A percentile compares a stretch with the other conserved stretches of the same genome.
These are phyloP conservation scores for Pelodytes ibericus DNA, from an alignment of 2,797 vertebrate species.

Conservation along the genomic window DNA sequence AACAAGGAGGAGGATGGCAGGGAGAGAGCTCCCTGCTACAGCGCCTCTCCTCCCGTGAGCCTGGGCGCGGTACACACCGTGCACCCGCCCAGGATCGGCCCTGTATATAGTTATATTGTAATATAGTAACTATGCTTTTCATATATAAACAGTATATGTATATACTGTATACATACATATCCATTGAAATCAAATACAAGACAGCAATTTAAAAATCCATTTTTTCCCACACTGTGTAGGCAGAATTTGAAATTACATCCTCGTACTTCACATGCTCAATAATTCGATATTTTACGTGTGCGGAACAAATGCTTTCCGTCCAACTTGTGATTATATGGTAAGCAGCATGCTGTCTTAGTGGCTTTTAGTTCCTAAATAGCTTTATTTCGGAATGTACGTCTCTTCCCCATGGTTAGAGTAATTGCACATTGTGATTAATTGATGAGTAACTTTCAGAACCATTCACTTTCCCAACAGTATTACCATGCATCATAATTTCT, in stretches of 20 bases:
- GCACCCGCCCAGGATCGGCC: too few relatives aligned
- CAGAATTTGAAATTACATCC: constrained; percentile 82
- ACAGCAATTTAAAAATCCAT: background rate
- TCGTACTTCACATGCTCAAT: constrained; percentile 72
- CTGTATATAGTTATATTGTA: background rate
- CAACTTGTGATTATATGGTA: constrained; percentile 78
- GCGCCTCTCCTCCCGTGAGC: too few relatives aligned
- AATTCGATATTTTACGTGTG: constrained; percentile 73
- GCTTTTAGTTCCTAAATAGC: constrained; percentile 33
- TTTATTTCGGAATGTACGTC: constrained; percentile 43
- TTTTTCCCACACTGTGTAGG: constrained; percentile 66
- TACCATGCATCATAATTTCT: constrained; percentile 33
- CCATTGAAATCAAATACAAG: constrained; percentile 11
- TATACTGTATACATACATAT: background rate
- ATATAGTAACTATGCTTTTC: background rate
- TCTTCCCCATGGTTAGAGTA: constrained; percentile 46
- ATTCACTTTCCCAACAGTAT: constrained; percentile 34
- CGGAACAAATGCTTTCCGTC: constrained; percentile 80
- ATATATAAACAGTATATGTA: background rate
- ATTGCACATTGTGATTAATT: constrained; percentile 56
- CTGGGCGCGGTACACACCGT: too few relatives aligned
- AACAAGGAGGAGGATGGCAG: too few relatives aligned
- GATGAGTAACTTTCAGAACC: constrained; percentile 24
- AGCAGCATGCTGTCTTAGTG: constrained; percentile 58
- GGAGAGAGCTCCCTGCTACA: too few relatives aligned